phyloP scores from a whole-genome alignment of 2,113 vertebrate genomes.

The Triplophysa tibetana region DNA sequence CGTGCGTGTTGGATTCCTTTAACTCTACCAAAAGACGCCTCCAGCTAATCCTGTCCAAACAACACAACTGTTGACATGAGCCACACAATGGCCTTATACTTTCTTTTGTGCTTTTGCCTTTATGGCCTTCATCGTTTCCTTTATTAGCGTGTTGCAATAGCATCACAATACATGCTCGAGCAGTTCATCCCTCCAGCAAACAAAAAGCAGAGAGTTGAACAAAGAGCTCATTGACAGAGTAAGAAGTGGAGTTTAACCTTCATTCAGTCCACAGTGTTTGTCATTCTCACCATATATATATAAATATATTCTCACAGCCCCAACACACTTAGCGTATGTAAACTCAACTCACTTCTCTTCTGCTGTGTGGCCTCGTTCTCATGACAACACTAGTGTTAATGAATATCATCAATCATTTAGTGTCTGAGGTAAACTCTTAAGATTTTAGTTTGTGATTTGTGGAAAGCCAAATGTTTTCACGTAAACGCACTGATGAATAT shows the following conservation, averaged over 20 bases:
- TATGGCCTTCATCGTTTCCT: not conserved
- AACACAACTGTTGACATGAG: conserved; percentile 3
- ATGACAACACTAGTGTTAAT: too few species aligned
- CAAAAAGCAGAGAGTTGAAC: not conserved
- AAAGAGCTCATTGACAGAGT: not conserved
- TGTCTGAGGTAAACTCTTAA: not conserved
- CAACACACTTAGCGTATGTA: not conserved
- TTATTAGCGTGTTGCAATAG: not conserved
- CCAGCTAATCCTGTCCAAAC: conserved; percentile 1
- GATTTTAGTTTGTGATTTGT: too few species aligned
- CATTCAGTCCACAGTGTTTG: not conserved
- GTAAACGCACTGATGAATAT: too few species aligned
- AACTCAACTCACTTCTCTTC: not conserved
- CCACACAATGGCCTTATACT: not conserved
- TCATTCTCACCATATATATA: not conserved
- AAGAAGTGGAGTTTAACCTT: not conserved
- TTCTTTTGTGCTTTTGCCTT: conserved; percentile 1
- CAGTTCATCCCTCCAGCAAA: not conserved
- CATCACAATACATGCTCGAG: not conserved
- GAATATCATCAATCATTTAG: not conserved
- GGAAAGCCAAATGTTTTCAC: too few species aligned
- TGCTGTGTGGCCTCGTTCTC: too few species aligned
- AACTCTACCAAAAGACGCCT: not conserved
- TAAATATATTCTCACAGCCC: not conserved
- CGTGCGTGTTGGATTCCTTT: not conserved